These are phyloP conservation scores for Gobionotothen gibberifrons DNA, from an alignment of 2,797 vertebrate species.

Conservation along the genomic window DNA sequence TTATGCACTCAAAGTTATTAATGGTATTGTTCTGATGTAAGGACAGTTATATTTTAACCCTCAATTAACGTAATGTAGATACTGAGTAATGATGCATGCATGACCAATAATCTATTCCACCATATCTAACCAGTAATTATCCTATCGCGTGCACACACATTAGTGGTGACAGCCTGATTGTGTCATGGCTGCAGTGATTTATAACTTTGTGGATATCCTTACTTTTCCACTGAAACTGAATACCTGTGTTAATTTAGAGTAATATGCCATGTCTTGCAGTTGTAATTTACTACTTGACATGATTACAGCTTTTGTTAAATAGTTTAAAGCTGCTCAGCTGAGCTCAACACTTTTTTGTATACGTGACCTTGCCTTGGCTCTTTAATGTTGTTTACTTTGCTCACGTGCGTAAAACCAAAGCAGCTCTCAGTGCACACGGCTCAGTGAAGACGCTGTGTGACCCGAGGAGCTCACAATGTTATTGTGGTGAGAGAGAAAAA, in stretches of 20 bases:
- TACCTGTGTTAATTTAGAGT: not conserved
- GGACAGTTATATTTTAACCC: not conserved
- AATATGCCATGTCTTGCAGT: not conserved
- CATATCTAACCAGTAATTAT: not conserved
- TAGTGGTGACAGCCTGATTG: constrained; percentile 1
- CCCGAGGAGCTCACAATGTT: not conserved
- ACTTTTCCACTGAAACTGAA: not conserved
- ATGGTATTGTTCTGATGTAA: not conserved
- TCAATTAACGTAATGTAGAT: not conserved
- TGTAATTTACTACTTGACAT: not conserved
- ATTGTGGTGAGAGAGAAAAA: constrained; percentile 7
- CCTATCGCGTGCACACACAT: not conserved
- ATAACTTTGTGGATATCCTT: not conserved
- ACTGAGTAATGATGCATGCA: not conserved
- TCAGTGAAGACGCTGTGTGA: not conserved
- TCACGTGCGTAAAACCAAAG: constrained; percentile 33
- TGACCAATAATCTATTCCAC: too few relatives aligned
- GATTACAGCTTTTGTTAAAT: not conserved
- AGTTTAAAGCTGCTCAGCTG: not conserved
- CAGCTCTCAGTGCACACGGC: not conserved
- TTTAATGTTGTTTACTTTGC: not conserved
- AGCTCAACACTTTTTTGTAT: not conserved
- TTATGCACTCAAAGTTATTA: not conserved
- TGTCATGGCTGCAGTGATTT: constrained; percentile 21
- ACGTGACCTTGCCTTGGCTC: too few relatives aligned